These are phyloP conservation scores for Iguana delicatissima DNA, from an alignment of 2,797 vertebrate species.

Conservation along the genomic window DNA sequence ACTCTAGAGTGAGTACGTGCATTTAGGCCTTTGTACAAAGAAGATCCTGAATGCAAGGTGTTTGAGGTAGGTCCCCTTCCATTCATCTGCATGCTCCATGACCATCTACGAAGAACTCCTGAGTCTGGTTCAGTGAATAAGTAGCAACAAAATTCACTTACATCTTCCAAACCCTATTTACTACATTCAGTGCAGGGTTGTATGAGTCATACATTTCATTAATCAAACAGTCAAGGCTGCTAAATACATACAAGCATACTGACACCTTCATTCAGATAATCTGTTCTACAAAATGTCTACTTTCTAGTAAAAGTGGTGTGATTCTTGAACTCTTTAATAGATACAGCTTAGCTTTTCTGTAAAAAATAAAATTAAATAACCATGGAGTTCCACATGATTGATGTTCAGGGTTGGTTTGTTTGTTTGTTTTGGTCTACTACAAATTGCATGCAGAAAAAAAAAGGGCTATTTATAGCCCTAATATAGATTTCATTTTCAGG, in stretches of 20 bases:
- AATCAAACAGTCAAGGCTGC: conserved; percentile 30
- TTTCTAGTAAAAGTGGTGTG: conserved; percentile 34
- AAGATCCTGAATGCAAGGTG: neutral
- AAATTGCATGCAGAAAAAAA: conserved; percentile 23
- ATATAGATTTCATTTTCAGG: conserved; percentile 36
- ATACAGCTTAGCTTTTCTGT: conserved; percentile 45
- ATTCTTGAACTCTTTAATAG: conserved; percentile 33
- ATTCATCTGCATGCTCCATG: neutral
- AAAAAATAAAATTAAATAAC: conserved; percentile 38
- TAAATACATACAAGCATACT: conserved; percentile 26
- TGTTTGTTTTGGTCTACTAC: neutral
- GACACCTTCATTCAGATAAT: conserved; percentile 42
- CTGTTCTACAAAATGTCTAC: conserved; percentile 49
- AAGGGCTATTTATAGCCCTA: conserved; percentile 45
- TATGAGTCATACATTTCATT: conserved; percentile 49
- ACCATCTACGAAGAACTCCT: neutral
- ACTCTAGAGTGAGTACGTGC: neutral
- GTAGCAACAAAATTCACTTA: conserved; percentile 9
- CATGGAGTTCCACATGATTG: conserved; percentile 37
- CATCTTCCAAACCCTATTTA: conserved; percentile 6
- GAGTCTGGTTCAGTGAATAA: neutral
- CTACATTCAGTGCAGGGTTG: conserved; percentile 29
- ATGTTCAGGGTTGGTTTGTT: conserved; percentile 24
- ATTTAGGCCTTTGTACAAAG: neutral
- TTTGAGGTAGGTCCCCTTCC: neutral